Base-by-base conservation (phyloP, 2,888 invertebrate species). In the Pocota personata region DNA sequence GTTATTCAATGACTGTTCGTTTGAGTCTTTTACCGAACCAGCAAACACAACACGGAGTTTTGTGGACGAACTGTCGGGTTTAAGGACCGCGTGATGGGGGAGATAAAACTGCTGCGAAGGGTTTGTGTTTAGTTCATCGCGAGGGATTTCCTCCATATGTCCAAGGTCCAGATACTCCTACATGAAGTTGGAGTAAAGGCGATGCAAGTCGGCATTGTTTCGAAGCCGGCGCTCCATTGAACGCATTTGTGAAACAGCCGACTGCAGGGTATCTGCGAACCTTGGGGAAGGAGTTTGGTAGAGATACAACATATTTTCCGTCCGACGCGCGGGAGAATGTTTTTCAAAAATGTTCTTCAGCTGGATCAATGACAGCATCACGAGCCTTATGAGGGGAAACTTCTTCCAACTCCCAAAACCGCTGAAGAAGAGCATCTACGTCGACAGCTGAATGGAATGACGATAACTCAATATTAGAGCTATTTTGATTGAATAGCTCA, bases 61-160 rank as follows among this genome's bases (percentile, higher is more conserved):
- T 2, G 58, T 62, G 8, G 43, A 69, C 43, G 76, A 69, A 60
- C 86, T 87, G 10, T 77, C 79, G 2, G 87, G 66, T 46, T 86
- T 87, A 0, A 87, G 57, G 2, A 87, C 84, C 1, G 87, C 83
- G 60, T 88, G 87, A 35, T 88, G 84, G 10, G 87, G 66, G n/a
- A 87, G 52, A 27, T 88, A 88, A 57, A 79, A 86, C 7, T 16
- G 24, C 2, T 19, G 8, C 1, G 46, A 7, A 3, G 57, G 3
- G 6, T 8, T 37, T n/a, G 2, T 7, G 14, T 21, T 16, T 7
- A 60, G 0, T 14, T 43, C 5, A 27, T 16, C n/a, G n/a, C n/a
- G n/a, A n/a, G n/a, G n/a, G n/a, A n/a, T n/a, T n/a, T n/a, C 10
- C 24, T 62, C 40, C 78, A 79, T 71, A 14, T 64, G 71, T 3